Conservation (phyloP, 2,888 invertebrate genomes). For the Bembecia ichneumoniformis region DNA sequence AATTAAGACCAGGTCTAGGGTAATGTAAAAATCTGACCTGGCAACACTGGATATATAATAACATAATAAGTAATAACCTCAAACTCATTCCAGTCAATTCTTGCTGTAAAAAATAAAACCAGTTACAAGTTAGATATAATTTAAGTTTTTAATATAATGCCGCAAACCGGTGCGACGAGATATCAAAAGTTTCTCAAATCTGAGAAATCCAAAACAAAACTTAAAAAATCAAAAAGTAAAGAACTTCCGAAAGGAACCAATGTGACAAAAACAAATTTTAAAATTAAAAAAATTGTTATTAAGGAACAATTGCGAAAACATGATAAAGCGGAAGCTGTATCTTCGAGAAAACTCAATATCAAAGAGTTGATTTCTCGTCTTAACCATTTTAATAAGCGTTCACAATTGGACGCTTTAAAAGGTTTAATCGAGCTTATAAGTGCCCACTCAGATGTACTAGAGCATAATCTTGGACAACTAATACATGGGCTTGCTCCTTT, state of each 20-base stretch:
- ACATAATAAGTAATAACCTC: too few relatives aligned
- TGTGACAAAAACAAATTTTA: slow-evolving; percentile 90
- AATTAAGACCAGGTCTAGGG: too few relatives aligned
- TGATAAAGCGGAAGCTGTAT: slow-evolving; percentile 69
- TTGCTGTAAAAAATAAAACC: too few relatives aligned
- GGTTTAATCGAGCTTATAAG: slow-evolving; percentile 72
- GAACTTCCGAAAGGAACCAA: slow-evolving; percentile 89
- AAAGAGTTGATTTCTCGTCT: slow-evolving; percentile 81
- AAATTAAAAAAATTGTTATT: slow-evolving; percentile 88
- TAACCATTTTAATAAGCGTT: slow-evolving; percentile 81
- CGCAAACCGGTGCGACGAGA: slow-evolving; percentile 63
- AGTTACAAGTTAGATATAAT: too few relatives aligned
- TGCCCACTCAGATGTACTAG: slow-evolving; percentile 43
- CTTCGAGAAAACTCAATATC: slow-evolving; percentile 77
- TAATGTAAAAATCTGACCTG: too few relatives aligned
- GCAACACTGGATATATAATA: too few relatives aligned
- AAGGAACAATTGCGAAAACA: slow-evolving; percentile 79
- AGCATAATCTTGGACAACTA: slow-evolving; percentile 76
- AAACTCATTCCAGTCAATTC: too few relatives aligned
- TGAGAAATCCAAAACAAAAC: slow-evolving; percentile 91
- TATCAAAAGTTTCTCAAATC: slow-evolving; percentile 84
- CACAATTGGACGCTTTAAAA: slow-evolving; percentile 76
- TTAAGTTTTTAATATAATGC: slow-evolving; percentile 42
- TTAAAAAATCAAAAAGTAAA: slow-evolving; percentile 84
- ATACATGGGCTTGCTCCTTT: slow-evolving; percentile 79